Evolutionary conservation across 2,797 vertebrate genomes (phyloP).

Genomic region (Eidolon dupreanum): DNA sequence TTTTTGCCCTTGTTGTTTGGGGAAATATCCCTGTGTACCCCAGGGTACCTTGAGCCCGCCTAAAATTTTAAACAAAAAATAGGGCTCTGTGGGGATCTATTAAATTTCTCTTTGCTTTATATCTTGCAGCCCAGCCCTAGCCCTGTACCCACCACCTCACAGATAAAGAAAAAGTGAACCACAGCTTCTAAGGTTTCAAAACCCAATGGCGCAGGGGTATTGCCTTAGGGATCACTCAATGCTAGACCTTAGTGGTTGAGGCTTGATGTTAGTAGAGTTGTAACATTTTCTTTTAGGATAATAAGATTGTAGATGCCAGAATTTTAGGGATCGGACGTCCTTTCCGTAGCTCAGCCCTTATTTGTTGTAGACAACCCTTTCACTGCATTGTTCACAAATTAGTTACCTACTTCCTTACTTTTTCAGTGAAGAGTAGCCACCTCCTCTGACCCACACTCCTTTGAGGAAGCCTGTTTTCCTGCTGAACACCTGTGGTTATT

Average conservation of each 20-base stretch:
- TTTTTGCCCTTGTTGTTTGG: not conserved
- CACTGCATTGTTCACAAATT: not conserved
- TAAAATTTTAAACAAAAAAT: constrained; percentile 29
- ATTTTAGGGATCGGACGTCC: not conserved
- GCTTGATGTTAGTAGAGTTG: not conserved
- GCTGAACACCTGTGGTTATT: not conserved
- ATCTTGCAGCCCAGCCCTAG: not conserved
- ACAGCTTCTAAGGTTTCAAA: not conserved
- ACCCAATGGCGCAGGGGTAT: not conserved
- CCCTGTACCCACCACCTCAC: not conserved
- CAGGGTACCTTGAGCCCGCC: not conserved
- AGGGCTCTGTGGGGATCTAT: not conserved
- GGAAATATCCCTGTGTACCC: not conserved
- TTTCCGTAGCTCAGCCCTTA: not conserved
- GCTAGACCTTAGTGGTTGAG: not conserved
- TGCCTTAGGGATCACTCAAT: not conserved
- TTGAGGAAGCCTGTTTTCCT: not conserved
- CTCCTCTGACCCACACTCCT: not conserved
- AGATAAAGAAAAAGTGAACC: not conserved
- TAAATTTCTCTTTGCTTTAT: constrained; percentile 28
- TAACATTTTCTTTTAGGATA: not conserved
- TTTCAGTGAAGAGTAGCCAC: not conserved
- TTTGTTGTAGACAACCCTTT: not conserved
- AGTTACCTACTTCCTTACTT: constrained; percentile 18
- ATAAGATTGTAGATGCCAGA: not conserved